A percentile compares a stretch with the other conserved stretches of the same genome.
Evolutionary conservation across 1,140 invertebrate genomes (phyloP).

Genomic region (Sitodiplosis mosellana): DNA sequence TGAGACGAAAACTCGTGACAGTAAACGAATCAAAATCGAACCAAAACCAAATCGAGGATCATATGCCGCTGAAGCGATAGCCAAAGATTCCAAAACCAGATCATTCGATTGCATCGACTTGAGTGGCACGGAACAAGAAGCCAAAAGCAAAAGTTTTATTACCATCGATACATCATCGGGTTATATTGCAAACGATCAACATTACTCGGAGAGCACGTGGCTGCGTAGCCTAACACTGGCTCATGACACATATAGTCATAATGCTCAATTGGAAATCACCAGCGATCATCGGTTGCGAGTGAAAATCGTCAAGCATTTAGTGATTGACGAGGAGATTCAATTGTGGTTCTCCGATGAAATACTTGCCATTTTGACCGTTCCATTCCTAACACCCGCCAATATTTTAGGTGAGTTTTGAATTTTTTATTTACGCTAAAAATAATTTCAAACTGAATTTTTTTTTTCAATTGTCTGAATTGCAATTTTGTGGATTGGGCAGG

Average conservation of each 20-base stretch:
- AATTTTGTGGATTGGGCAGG: background rate
- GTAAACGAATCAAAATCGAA: no score
- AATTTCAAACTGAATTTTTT: no score
- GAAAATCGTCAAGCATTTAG: slow-evolving; percentile 19
- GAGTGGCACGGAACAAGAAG: background rate
- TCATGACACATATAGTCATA: slow-evolving; percentile 42
- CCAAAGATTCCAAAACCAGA: slow-evolving; percentile 17
- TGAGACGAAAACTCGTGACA: no score
- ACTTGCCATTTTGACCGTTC: slow-evolving; percentile 48
- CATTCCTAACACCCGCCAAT: slow-evolving; percentile 59
- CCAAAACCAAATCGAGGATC: background rate
- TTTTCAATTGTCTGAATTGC: no score
- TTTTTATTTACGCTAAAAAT: no score
- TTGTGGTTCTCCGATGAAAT: slow-evolving; percentile 71
- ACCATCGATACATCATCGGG: background rate
- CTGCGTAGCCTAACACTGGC: slow-evolving; percentile 28
- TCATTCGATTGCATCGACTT: slow-evolving; percentile 8
- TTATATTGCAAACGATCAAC: background rate
- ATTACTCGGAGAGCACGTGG: slow-evolving; percentile 2
- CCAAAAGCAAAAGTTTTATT: background rate
- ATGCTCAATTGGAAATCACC: slow-evolving; percentile 30
- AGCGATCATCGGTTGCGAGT: slow-evolving; percentile 15
- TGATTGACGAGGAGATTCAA: slow-evolving; percentile 33
- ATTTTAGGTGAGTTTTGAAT: slow-evolving; percentile 54
- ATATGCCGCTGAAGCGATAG: slow-evolving; percentile 14